A percentile compares a stretch with the other conserved stretches of the same genome.
Conservation (phyloP, 2,113 vertebrate genomes). For the Rhea pennata region DNA sequence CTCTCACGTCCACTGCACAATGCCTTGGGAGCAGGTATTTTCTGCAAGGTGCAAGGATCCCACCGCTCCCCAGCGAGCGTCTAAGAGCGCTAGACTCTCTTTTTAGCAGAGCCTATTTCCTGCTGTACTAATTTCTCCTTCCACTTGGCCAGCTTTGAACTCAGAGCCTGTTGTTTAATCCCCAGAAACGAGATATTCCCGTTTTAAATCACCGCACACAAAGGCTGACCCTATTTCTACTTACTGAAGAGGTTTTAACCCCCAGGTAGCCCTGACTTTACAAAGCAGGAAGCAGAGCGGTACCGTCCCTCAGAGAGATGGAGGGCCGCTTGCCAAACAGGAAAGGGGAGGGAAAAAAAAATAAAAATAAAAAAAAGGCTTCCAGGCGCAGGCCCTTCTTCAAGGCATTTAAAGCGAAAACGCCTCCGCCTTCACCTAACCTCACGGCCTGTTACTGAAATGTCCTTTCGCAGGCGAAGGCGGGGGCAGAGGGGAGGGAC, state of each 20-base stretch:
- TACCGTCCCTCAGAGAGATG: rapidly evolving
- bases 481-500: rapidly evolving
- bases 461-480: rapidly evolving
- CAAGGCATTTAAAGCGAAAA: rapidly evolving
- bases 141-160: background rate
- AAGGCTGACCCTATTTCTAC: rapidly evolving
- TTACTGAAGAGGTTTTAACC: rapidly evolving
- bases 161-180: rapidly evolving
- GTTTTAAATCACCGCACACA: rapidly evolving
- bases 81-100: rapidly evolving
- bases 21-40: background rate
- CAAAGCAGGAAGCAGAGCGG: background rate
- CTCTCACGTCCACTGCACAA: background rate
- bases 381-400: rapidly evolving
- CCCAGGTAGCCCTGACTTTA: rapidly evolving
- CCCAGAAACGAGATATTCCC: rapidly evolving
- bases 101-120: rapidly evolving
- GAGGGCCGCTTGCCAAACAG: rapidly evolving
- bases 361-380: no score
- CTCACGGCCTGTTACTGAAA: rapidly evolving
- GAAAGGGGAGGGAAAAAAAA: no score
- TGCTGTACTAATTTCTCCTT: background rate
- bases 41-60: background rate
- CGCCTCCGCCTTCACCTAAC: rapidly evolving
- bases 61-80: rapidly evolving